phyloP scores from a whole-genome alignment of 2,888 invertebrate species.

The Malthinus flaveolus region DNA sequence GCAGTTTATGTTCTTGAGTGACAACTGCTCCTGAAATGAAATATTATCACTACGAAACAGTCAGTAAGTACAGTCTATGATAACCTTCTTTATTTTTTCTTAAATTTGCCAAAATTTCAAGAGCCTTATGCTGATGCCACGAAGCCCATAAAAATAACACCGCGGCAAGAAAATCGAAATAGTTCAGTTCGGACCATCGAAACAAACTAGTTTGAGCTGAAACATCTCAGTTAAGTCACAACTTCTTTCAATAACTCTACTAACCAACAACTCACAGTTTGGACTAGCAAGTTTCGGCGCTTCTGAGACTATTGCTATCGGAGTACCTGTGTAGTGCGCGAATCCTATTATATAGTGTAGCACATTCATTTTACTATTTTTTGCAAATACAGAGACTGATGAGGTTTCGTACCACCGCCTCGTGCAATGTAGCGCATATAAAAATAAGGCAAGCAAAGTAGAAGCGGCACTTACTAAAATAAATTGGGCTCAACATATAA shows the following conservation, averaged over 20 bases:
- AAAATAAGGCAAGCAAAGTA: slow-evolving; percentile 61
- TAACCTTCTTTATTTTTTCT: slow-evolving; percentile 71
- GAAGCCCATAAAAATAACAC: slow-evolving; percentile 72
- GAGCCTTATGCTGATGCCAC: slow-evolving; percentile 73
- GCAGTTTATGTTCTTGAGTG: slow-evolving; percentile 73
- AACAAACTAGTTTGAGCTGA: background rate
- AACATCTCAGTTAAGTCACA: too few species aligned
- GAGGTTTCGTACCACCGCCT: slow-evolving; percentile 82
- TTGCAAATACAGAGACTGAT: slow-evolving; percentile 79
- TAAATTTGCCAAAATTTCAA: slow-evolving; percentile 75
- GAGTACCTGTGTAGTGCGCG: slow-evolving; percentile 74
- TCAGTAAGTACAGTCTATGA: background rate
- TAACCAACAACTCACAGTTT: too few species aligned
- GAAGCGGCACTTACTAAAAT: slow-evolving; percentile 61
- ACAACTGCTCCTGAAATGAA: slow-evolving; percentile 60
- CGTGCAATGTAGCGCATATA: slow-evolving; percentile 71
- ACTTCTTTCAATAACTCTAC: too few species aligned
- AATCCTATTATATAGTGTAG: slow-evolving; percentile 77
- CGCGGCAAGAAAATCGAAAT: slow-evolving; percentile 38
- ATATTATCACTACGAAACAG: background rate
- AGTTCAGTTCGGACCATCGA: slow-evolving; percentile 32
- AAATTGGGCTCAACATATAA: too few species aligned
- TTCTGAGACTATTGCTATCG: slow-evolving; percentile 69
- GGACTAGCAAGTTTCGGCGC: slow-evolving; percentile 64
- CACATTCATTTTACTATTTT: slow-evolving; percentile 75